Base-by-base conservation (phyloP, 2,888 invertebrate species). In the Daptonema setosum region DNA sequence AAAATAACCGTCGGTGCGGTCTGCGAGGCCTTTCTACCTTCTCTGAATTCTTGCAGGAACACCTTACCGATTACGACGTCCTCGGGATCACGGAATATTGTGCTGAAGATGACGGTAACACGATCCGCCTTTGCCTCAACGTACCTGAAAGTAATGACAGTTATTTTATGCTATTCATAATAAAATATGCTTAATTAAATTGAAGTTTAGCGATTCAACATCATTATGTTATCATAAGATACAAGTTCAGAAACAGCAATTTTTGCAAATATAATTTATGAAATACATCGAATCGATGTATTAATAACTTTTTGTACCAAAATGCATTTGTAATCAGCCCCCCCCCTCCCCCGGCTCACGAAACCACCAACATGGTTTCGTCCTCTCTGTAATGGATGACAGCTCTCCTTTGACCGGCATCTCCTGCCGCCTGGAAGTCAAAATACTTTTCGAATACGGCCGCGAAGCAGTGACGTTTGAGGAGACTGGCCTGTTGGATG, bases 401-500 rank as follows among this genome's bases (percentile, higher is more conserved):
- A 58, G 97, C 97, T 65, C 87, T 79, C 74, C 87, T 85, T 67
- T 87, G 85, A 29, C 84, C 83, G 66, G 85, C 83, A 68, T 85
- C 83, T 1, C 87, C 91, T 65, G 83, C 80, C 72, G 90, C 88
- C 77, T 97, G 93, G 74, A 87, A 87, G 72, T 91, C 84, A 75
- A 97, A 97, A 78, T 97, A 99, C 71, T 95, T 93, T 74, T 97
- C 93, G 76, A 97, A 99, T 59, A 97, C 93, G 22, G 93, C 91
- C 52, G 95, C 95, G 75, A 97, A 97, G 76, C 97, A 97, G 76
- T 99, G 88, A 68, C 95, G 80, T 75, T 97, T 97, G 61, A 97
- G 76, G 56, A 91, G 79, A 25, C 91, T 88, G 64, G 91, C 83
- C 76, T 85, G 87, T 74, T 85, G 85, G 64, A 91, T n/a, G 8